Percentiles rank a stretch among this genome's conserved stretches.
Conservation (phyloP, 2,888 invertebrate genomes). For the Chrysolina haemoptera region DNA sequence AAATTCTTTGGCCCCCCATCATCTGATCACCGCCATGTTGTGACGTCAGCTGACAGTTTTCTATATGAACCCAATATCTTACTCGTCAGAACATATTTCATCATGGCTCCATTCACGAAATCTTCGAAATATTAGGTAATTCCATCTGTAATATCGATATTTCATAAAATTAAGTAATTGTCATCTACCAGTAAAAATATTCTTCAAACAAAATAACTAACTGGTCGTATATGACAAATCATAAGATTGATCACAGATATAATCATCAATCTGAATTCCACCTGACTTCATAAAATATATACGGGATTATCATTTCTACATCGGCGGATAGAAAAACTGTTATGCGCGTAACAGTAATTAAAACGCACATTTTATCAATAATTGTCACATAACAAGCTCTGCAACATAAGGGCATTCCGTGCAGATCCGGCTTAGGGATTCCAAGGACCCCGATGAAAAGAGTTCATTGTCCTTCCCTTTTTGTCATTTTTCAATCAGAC, state of each 20-base stretch:
- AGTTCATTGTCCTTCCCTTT: neutral
- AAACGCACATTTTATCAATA: neutral
- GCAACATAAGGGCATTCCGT: neutral
- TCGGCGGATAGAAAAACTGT: neutral
- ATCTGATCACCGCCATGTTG: no score
- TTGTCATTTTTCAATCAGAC: neutral
- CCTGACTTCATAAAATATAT: slow-evolving; percentile 14
- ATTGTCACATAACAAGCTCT: slow-evolving; percentile 4
- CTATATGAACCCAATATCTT: no score
- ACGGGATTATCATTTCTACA: slow-evolving; percentile 7
- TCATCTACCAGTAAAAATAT: neutral
- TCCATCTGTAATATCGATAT: no score
- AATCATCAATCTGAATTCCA: slow-evolving; percentile 3
- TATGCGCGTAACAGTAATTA: neutral
- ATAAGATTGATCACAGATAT: neutral
- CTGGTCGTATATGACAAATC: neutral
- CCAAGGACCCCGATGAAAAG: neutral
- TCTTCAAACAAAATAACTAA: neutral
- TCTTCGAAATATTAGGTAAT: no score
- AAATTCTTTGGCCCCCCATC: no score
- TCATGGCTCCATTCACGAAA: no score
- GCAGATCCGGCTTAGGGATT: neutral
- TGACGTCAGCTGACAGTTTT: no score
- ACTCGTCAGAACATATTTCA: no score
- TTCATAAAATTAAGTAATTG: neutral